Base-by-base conservation (phyloP, 2,797 vertebrate species). In the Balearica regulorum region DNA sequence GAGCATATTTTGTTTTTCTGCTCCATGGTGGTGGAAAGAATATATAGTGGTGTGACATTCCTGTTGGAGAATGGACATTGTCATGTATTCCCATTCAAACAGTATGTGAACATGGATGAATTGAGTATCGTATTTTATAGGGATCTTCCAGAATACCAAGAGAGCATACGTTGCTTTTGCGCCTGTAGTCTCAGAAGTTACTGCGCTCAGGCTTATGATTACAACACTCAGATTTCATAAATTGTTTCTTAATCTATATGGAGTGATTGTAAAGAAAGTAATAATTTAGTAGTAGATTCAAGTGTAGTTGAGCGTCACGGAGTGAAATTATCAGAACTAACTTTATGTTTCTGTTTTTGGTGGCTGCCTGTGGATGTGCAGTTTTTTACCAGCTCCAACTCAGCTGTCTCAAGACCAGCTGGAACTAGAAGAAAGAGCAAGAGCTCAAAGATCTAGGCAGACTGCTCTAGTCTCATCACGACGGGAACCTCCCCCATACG, bases 371-470 rank as follows among this genome's bases (percentile, higher is more conserved):
- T 39, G 81, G 28, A 37, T 37, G 1, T 93, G 28, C 80, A 99
- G 99, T 97, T 99, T 99, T 98, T 97, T 99, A 94, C 99, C 99
- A 81, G 98, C 99, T 89, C 99, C 99, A 64, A 99, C 99, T 41
- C 99, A 99, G 98, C 98, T 99, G 78, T 99, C 99, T 54, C 99
- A 99, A 97, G 99, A 99, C 97, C 99, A 99, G 97, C 98, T 99
- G 68, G 99, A 99, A 96, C 98, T 99, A 41, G 99, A 99, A 95
- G 99, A 99, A 96, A 98, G 97, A 87, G 94, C 98, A 57, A 98
- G 99, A 94, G 98, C 99, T 33, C 99, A 99, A 96, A 98, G 98
- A 93, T 98, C 99, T 20, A 98, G 98, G 68, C 99, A 99, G 93
- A 99, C 98, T 26, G 99, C 99, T 5, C 89, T 99, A 92, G 99